A percentile compares a stretch with the other conserved stretches of the same genome.
Evolutionary conservation across 1,140 invertebrate genomes (phyloP).

Genomic region (Oscheius sp.): DNA sequence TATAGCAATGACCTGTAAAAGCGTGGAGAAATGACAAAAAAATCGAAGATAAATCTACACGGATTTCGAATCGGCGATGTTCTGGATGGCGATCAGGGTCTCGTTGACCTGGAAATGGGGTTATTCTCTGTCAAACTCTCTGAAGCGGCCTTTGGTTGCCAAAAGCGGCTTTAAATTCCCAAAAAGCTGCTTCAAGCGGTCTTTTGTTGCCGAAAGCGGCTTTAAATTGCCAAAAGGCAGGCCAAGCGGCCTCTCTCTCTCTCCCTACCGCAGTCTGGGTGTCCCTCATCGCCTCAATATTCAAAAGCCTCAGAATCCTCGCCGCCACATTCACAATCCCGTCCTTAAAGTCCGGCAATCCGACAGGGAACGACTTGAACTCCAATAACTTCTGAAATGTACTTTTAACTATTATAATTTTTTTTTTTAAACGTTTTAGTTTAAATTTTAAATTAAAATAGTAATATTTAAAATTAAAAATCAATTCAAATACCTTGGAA

Average conservation of each 20-base stretch:
- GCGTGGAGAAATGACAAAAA: not conserved
- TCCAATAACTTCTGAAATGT: not conserved
- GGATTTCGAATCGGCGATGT: not conserved
- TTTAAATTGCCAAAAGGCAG: not conserved
- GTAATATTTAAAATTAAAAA: too few species aligned
- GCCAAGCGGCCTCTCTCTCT: not conserved
- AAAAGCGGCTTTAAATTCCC: too few species aligned
- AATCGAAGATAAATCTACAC: not conserved
- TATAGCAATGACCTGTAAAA: not conserved
- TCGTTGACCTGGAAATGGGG: not conserved
- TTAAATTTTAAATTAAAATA: not conserved
- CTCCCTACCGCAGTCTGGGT: not conserved
- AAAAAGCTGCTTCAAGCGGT: too few species aligned
- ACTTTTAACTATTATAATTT: not conserved
- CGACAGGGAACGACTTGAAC: not conserved
- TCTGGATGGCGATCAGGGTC: constrained; percentile 8
- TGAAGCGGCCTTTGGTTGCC: not conserved
- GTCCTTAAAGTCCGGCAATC: not conserved
- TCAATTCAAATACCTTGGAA: too few species aligned
- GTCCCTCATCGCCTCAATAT: not conserved
- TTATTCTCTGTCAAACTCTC: not conserved
- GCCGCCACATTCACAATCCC: constrained; percentile 4
- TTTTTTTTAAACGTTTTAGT: not conserved
- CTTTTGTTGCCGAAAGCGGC: too few species aligned
- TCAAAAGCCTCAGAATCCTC: not conserved